These are phyloP conservation scores for Brienomyrus longianalis DNA, from an alignment of 2,113 vertebrate genomes.

Conservation along the genomic window DNA sequence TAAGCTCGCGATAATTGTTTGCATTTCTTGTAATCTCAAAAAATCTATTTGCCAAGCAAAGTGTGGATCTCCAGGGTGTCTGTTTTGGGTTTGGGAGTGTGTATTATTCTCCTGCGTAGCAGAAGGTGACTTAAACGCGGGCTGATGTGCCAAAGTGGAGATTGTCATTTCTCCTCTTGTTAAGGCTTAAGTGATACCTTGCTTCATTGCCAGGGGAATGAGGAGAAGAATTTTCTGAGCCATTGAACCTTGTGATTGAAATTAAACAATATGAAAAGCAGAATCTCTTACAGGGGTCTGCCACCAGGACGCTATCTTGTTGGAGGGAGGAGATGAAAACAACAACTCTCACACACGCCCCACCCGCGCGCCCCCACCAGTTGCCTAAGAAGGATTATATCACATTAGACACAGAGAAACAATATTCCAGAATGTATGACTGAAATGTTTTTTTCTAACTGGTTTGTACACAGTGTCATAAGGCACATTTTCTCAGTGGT, in stretches of 20 bases:
- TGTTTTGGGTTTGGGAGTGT: neutral
- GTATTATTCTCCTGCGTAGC: neutral
- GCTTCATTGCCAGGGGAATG: conserved; percentile 49
- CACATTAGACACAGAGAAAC: neutral
- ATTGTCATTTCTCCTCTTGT: conserved; percentile 22
- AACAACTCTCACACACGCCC: conserved; percentile 39
- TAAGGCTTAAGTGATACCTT: conserved; percentile 47
- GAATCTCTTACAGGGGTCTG: conserved; percentile 41
- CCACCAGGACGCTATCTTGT: conserved; percentile 45
- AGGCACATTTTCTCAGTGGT: neutral
- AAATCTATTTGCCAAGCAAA: conserved; percentile 1
- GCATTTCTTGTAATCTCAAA: neutral
- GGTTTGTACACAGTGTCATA: neutral
- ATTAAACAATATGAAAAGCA: conserved; percentile 67
- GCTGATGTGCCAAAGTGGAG: conserved; percentile 1
- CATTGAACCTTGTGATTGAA: conserved; percentile 68
- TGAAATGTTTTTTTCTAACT: neutral
- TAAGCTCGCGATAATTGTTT: neutral
- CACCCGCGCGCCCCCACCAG: conserved; percentile 15
- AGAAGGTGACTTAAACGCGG: conserved; percentile 10
- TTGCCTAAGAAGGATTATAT: conserved; percentile 32
- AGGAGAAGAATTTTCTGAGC: conserved; percentile 60
- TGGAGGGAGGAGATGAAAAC: conserved; percentile 52
- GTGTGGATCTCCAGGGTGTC: neutral
- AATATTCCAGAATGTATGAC: neutral